Evolutionary conservation across 2,797 vertebrate species (phyloP), one percentile per base, ranked within the genome.

Genomic region (Octomys mimax): DNA sequence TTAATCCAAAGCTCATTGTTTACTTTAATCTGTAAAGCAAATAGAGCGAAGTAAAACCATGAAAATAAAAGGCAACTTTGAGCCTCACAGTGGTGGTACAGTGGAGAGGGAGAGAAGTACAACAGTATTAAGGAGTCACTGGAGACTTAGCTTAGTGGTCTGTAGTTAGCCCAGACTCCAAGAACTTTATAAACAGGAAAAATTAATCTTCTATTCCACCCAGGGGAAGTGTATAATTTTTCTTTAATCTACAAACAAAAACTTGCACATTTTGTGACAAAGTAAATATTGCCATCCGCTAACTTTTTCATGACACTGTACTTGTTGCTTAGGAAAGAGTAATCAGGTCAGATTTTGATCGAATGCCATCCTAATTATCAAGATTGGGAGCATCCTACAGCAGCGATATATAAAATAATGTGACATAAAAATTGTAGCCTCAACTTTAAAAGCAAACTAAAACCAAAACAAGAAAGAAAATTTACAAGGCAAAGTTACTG

Each of bases 251-350:
- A 81, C 36, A 78, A 95, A 92, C 61, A 70, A 78, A 94, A 87
- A 87, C 28, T 2, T 78, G 86, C 52, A 94, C 64, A 95, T 36
- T 89, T 11, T 28, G 18, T 61, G 91, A 86, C 66, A 54, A 93
- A 86, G 87, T n/a, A 95, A 75, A 66, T 96, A 93, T 75, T 98
- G 52, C 93, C 85, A 85, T 97, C 97, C 89, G 81, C 92, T 96
- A 90, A 91, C 7, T 97, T 97, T 94, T 96, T 97, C 96, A 96
- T 95, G 96, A 96, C 87, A 96, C 73, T 92, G 22, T 95, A 87
- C 93, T 95, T 92, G 92, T 97, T 98, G 97, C 93, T 97, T 95
- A 96, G 98, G 96, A 97, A 97, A 98, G 78, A 96, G 88, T 88
- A 97, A 68, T 95, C 82, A 97, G 97, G 96, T 96, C 96, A 97